phyloP scores from a whole-genome alignment of 2,797 vertebrate species.

The Arremon brunneinucha region DNA sequence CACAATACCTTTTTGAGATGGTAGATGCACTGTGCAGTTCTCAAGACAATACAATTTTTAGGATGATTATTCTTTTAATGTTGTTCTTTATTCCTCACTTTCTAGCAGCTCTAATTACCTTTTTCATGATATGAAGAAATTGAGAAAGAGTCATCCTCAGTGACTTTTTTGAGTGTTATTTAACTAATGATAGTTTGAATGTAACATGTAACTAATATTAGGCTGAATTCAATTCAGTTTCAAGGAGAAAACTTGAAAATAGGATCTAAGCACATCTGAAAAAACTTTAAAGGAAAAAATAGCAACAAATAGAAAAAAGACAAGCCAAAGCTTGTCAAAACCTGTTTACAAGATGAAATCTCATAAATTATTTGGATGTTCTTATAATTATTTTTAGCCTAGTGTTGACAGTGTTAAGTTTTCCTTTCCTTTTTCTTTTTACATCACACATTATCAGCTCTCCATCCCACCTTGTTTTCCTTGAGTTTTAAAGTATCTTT shows the following conservation, averaged over 20 bases:
- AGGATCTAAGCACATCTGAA: not conserved
- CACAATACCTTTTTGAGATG: not conserved
- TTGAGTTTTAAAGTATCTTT: not conserved
- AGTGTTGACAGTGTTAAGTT: not conserved
- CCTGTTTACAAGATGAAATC: not conserved
- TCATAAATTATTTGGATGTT: conserved; percentile 1
- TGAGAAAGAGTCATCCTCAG: not conserved
- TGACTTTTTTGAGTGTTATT: not conserved
- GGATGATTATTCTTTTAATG: not conserved
- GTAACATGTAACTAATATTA: not conserved
- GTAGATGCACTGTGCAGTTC: not conserved
- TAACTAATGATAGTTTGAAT: not conserved
- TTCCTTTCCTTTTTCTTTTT: not conserved
- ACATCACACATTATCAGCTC: not conserved
- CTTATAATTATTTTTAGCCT: not conserved
- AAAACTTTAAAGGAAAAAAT: not conserved
- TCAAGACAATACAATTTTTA: not conserved
- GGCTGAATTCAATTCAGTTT: not conserved
- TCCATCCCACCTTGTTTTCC: not conserved
- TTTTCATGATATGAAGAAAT: not conserved
- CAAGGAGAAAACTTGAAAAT: not conserved
- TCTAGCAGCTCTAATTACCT: not conserved
- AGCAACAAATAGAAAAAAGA: not conserved
- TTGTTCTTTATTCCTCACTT: not conserved
- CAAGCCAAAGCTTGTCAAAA: not conserved